Evolutionary conservation across 2,888 invertebrate species (phyloP).

Genomic region (Hemicrepidius hirtus): DNA sequence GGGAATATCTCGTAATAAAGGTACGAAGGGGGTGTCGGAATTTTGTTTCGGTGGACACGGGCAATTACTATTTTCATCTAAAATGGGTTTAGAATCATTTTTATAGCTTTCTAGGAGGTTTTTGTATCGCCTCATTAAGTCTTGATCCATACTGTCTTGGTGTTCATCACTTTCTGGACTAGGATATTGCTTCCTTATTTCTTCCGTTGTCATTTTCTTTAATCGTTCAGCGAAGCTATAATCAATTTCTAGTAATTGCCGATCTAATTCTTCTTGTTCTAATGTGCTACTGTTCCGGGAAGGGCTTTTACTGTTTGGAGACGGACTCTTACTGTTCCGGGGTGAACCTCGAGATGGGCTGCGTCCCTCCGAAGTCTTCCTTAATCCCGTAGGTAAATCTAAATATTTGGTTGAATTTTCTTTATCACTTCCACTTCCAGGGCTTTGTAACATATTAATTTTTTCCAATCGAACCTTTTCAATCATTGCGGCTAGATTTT

Average conservation of each 20-base stretch:
- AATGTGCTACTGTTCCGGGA: conserved; percentile 54
- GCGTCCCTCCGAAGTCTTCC: conserved; percentile 12
- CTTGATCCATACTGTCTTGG: conserved; percentile 33
- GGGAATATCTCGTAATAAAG: conserved; percentile 68
- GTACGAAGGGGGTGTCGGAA: conserved; percentile 36
- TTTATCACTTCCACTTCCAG: conserved; percentile 67
- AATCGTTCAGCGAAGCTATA: conserved; percentile 62
- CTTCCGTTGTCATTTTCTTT: conserved; percentile 54
- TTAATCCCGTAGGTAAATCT: conserved; percentile 59
- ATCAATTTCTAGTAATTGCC: conserved; percentile 65
- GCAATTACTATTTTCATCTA: too few relatives aligned
- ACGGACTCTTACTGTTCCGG: too few relatives aligned
- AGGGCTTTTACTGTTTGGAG: too few relatives aligned
- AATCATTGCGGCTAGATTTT: conserved; percentile 75
- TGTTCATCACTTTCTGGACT: neutral
- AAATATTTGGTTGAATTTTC: conserved; percentile 65
- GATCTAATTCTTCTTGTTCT: conserved; percentile 56
- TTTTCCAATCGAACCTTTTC: conserved; percentile 77
- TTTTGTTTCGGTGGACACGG: too few relatives aligned
- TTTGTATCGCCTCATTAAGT: conserved; percentile 40
- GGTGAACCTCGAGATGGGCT: too few relatives aligned
- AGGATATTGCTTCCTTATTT: conserved; percentile 39
- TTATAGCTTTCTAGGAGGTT: conserved; percentile 16
- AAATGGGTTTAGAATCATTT: neutral
- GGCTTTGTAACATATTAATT: conserved; percentile 70